Conservation (phyloP, 1,140 invertebrate genomes). For the Brachionus asplanchnoidis region DNA sequence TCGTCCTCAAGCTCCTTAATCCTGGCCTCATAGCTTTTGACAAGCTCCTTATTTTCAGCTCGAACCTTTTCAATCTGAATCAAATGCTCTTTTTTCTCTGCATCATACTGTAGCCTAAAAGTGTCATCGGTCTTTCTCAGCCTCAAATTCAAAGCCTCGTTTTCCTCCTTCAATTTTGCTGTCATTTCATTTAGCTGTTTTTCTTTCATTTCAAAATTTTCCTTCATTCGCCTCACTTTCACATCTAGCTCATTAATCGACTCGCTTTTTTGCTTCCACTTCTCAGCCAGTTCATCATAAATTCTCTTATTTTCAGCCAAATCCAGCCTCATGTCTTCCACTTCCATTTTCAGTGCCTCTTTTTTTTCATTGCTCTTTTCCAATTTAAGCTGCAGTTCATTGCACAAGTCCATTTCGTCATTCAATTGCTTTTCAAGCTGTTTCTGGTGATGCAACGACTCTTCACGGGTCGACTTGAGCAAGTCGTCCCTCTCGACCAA, state of each 20-base stretch:
- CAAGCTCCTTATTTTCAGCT: background rate
- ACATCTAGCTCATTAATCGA: constrained; percentile 15
- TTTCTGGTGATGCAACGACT: constrained; percentile 15
- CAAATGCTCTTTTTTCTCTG: constrained; percentile 37
- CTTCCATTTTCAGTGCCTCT: background rate
- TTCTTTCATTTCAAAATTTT: constrained; percentile 11
- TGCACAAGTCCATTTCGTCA: constrained; percentile 33
- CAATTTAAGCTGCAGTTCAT: constrained; percentile 25
- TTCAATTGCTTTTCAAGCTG: constrained; percentile 35
- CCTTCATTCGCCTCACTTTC: constrained; percentile 35
- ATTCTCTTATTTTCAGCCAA: background rate
- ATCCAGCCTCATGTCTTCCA: background rate
- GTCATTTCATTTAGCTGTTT: background rate
- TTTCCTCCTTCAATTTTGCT: background rate
- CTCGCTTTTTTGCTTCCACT: constrained; percentile 35
- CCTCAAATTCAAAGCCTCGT: background rate
- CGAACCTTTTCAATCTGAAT: background rate
- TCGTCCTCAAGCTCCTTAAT: constrained; percentile 19
- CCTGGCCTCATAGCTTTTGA: background rate
- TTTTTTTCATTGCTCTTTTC: constrained; percentile 34
- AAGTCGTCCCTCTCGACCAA: constrained; percentile 24
- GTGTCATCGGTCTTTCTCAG: constrained; percentile 16
- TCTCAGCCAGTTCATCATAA: constrained; percentile 26
- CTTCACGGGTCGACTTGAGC: background rate
- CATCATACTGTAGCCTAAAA: constrained; percentile 26